Evolutionary conservation across 2,797 vertebrate genomes (phyloP).

Genomic region (Sorex maritimensis): DNA sequence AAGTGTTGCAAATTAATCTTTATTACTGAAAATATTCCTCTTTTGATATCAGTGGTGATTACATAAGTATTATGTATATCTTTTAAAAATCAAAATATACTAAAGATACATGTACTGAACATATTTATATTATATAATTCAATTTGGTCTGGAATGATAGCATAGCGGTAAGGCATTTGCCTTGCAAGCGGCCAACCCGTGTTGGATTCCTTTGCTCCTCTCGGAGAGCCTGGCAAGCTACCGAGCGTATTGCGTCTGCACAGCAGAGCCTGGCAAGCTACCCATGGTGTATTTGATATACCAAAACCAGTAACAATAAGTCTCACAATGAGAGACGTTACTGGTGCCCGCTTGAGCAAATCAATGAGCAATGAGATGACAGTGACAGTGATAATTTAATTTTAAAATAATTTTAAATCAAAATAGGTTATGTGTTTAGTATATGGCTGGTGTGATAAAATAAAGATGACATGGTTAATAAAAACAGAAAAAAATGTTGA

Average conservation of each 20-base stretch:
- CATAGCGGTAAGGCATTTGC: too few species aligned
- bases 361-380: too few species aligned
- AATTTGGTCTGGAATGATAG: too few species aligned
- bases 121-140: not conserved
- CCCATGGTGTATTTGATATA: too few species aligned
- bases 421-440: not conserved
- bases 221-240: too few species aligned
- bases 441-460: not conserved
- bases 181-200: too few species aligned
- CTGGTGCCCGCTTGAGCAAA: too few species aligned
- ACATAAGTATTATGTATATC: not conserved
- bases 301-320: too few species aligned
- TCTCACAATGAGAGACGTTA: too few species aligned
- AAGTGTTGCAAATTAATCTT: not conserved
- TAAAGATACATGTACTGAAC: not conserved
- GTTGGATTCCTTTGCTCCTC: too few species aligned
- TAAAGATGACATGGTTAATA: not conserved
- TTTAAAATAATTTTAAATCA: not conserved
- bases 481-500: not conserved
- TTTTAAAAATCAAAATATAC: not conserved
- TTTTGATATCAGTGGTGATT: not conserved
- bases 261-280: too few species aligned
- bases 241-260: too few species aligned
- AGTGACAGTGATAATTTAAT: not conserved
- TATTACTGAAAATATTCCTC: not conserved